Evolutionary conservation across 2,888 invertebrate species (phyloP), one percentile per base, ranked within the genome.

Genomic region (Caenorhabditis sp.): DNA sequence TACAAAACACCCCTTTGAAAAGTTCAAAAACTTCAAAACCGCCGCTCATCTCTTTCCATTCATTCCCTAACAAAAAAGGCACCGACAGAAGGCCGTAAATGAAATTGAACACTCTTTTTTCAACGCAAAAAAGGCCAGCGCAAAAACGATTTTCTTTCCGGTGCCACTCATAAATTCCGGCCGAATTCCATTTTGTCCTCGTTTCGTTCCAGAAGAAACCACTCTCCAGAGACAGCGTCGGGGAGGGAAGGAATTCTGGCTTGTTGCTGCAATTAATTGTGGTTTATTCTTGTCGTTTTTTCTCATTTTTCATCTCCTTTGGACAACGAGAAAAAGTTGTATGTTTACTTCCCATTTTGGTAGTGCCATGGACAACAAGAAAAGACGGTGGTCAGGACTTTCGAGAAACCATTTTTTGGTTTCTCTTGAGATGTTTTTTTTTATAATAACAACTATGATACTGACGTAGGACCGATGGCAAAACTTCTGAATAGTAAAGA

Each of bases 161-260:
- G 28, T 44, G 31, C n/a, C 75, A 75, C 66, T 75, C 75, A 75
- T 75, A 75, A 75, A 75, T 75, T 75, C 38, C 35, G 64, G 44
- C 64, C 35, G 41, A 68, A 68, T 68, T 68, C 68, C 54, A 54
- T 68, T 54, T 68, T 68, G 51, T 54, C 49, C 68, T 38, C 54
- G 35, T 68, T 66, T 68, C 51, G 68, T 68, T 68, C 54, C 68
- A 51, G 68, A 68, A 68, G 68, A 68, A 68, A 68, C 35, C 51
- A 19, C 47, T 54, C 68, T 68, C 54, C 68, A 68, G 54, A 54
- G 68, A 68, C 51, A 35, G 12, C 4, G 28, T 7, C 47, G 44
- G 14, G 1, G 14, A 31, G 63, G 63, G 1, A 12, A 31, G 63
- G 63, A 63, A 63, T 63, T 63, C 26, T 54, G 54, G 12, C 6